These are phyloP conservation scores for Solenopsis fugax DNA, from an alignment of 1,140 invertebrate species.

Conservation along the genomic window DNA sequence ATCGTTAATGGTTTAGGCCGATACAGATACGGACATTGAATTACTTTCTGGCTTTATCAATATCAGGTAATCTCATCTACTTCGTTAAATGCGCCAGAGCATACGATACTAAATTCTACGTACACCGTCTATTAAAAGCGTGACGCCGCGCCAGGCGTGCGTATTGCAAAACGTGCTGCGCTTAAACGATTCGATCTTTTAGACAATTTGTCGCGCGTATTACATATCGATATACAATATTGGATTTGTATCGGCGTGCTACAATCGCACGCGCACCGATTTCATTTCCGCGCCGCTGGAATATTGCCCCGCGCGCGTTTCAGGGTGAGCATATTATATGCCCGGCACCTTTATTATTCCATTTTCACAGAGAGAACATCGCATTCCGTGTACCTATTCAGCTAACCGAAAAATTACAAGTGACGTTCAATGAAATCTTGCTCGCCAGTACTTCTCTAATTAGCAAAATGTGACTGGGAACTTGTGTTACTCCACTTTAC, in stretches of 20 bases:
- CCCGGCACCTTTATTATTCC: neutral
- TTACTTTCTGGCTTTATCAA: constrained; percentile 51
- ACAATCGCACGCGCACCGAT: constrained; percentile 13
- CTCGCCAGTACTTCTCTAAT: neutral
- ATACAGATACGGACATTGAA: constrained; percentile 37
- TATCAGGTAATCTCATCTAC: constrained; percentile 48
- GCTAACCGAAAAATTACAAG: neutral
- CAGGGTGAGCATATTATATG: no score
- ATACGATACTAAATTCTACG: constrained; percentile 41
- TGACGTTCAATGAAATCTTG: neutral
- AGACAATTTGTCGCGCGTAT: constrained; percentile 51
- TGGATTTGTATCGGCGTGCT: constrained; percentile 40
- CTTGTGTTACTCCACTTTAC: neutral
- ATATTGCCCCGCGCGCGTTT: constrained; percentile 5
- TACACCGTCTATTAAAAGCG: constrained; percentile 29
- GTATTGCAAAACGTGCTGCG: constrained; percentile 38
- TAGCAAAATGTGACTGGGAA: neutral
- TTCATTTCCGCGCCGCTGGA: constrained; percentile 19
- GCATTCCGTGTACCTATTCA: neutral
- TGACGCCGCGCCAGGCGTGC: neutral
- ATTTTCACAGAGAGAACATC: neutral
- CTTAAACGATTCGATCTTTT: constrained; percentile 54
- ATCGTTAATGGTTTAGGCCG: constrained; percentile 51
- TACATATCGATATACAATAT: constrained; percentile 28
- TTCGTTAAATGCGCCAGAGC: constrained; percentile 27